Conservation (phyloP, 1,140 invertebrate species). For the Drosophila repletoides region DNA sequence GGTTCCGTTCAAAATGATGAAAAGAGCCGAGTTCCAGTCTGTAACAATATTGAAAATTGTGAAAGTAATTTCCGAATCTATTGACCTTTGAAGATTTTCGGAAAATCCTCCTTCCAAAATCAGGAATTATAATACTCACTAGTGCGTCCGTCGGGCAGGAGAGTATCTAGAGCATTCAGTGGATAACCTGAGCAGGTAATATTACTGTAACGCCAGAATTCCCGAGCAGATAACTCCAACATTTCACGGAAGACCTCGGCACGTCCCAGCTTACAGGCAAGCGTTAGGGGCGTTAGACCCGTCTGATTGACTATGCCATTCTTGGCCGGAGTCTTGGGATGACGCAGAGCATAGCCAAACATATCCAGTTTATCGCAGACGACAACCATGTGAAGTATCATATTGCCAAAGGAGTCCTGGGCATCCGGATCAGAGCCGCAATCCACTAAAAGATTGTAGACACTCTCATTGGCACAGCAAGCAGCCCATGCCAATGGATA, state of each 20-base stretch:
- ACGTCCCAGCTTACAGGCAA: slow-evolving; percentile 97
- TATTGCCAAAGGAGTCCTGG: slow-evolving; percentile 96
- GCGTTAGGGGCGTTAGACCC: slow-evolving; percentile 96
- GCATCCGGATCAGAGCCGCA: slow-evolving; percentile 95
- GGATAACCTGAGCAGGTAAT: slow-evolving; percentile 99
- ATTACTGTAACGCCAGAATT: slow-evolving; percentile 99
- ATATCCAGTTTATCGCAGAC: slow-evolving; percentile 98
- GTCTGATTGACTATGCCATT: slow-evolving; percentile 93
- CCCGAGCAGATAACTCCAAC: slow-evolving; percentile 96
- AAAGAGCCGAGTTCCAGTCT: slow-evolving; percentile 99
- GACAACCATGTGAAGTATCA: slow-evolving; percentile 99
- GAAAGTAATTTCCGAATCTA: not conserved
- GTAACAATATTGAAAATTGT: not conserved
- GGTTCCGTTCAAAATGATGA: slow-evolving; percentile 98
- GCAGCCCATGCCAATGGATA: slow-evolving; percentile 98
- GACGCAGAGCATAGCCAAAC: slow-evolving; percentile 98
- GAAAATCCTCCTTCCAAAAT: too few species aligned
- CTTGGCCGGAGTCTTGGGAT: slow-evolving; percentile 95
- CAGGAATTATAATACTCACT: slow-evolving; percentile 88
- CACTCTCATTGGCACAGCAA: slow-evolving; percentile 97
- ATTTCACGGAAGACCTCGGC: slow-evolving; percentile 98
- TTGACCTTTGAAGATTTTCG: not conserved
- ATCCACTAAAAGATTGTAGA: slow-evolving; percentile 97
- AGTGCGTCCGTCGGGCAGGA: slow-evolving; percentile 95
- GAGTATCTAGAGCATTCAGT: slow-evolving; percentile 96